These are phyloP conservation scores for Euphysa ruthae DNA, from an alignment of 30 jellyfish, hydroid and myxozoan species.

Conservation along the genomic window DNA sequence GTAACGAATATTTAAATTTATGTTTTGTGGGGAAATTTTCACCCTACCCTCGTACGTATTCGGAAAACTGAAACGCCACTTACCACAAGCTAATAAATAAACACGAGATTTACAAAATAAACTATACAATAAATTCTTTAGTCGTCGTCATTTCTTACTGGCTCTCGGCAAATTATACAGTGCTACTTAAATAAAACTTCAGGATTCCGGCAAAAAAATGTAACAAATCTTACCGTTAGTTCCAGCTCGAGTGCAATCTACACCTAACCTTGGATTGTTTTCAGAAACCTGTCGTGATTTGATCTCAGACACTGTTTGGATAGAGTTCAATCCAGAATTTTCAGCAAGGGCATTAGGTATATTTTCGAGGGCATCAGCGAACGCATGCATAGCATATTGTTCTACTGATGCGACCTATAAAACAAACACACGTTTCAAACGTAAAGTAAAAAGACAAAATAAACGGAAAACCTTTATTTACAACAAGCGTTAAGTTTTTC, in stretches of 20 bases:
- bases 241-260: constrained; percentile 83
- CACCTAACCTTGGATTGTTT: constrained; percentile 87
- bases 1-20: too few species aligned
- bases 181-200: not conserved
- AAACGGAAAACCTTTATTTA: too few species aligned
- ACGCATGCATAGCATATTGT: constrained; percentile 99
- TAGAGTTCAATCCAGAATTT: constrained; percentile 93
- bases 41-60: too few species aligned
- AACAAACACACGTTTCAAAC: not conserved
- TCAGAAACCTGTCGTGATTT: constrained; percentile 75
- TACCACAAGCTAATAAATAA: too few species aligned
- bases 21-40: too few species aligned
- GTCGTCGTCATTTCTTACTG: too few species aligned
- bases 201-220: not conserved
- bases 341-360: constrained; percentile 97
- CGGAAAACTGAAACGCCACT: too few species aligned
- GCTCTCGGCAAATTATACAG: not conserved
- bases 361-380: constrained; percentile 93
- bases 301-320: constrained; percentile 72
- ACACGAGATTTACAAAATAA: too few species aligned
- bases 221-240: constrained; percentile 58
- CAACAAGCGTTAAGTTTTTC: too few species aligned
- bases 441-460: too few species aligned
- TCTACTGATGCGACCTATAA: constrained; percentile 92
- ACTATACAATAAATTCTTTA: too few species aligned